Evolutionary conservation across 2,113 vertebrate species (phyloP).

Genomic region (Elephantulus edwardii): DNA sequence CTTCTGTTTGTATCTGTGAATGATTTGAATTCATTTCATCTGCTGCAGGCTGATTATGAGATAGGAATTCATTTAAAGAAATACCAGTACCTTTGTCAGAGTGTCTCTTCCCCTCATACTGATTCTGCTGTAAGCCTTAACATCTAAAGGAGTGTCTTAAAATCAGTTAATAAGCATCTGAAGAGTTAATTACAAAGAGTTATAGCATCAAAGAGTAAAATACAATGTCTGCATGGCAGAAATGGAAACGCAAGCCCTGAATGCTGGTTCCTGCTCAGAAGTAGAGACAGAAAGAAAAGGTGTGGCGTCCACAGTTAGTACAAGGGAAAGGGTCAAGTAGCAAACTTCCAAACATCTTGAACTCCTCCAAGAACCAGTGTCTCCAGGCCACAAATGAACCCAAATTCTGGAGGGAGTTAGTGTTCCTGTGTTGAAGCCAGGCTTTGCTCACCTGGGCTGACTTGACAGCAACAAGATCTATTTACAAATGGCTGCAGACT

Average conservation of each 20-base stretch:
- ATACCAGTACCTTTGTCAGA: neutral
- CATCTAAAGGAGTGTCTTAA: neutral
- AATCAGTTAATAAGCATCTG: neutral
- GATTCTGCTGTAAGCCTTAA: neutral
- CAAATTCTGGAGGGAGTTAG: too few species aligned
- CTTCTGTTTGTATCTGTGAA: neutral
- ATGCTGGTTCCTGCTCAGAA: too few species aligned
- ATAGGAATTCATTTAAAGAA: neutral
- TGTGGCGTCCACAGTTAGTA: neutral
- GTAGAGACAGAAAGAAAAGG: too few species aligned
- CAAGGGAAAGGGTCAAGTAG: neutral
- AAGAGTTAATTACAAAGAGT: neutral
- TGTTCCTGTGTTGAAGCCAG: too few species aligned
- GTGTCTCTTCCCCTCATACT: neutral
- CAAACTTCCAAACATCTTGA: neutral
- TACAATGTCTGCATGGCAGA: neutral
- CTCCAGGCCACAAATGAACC: neutral
- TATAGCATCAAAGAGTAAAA: neutral
- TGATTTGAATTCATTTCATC: neutral
- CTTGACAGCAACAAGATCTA: neutral
- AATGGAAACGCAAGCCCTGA: neutral
- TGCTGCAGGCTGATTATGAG: neutral
- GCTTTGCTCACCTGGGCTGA: neutral
- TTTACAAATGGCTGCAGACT: neutral
- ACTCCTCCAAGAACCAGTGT: neutral